Percentiles rank a stretch among this genome's conserved stretches.
Conservation (phyloP, 2,888 invertebrate genomes). For the Watsonalla binaria region DNA sequence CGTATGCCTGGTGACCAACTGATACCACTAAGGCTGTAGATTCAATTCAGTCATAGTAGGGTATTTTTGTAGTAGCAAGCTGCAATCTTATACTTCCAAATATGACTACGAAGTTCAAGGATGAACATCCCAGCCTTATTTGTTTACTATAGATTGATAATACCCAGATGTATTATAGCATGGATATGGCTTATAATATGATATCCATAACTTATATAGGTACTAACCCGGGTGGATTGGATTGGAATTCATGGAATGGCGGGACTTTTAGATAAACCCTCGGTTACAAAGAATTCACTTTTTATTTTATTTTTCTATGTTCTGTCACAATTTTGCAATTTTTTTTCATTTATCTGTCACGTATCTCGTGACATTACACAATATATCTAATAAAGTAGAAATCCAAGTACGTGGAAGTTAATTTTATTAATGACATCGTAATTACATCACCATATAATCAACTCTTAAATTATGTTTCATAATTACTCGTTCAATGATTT, state of each 20-base stretch:
- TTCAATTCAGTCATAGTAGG: too few species aligned
- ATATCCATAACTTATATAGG: too few species aligned
- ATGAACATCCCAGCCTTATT: too few species aligned
- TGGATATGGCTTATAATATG: too few species aligned
- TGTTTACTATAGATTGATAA: too few species aligned
- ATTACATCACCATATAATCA: conserved; percentile 66
- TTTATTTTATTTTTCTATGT: conserved; percentile 73
- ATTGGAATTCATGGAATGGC: conserved; percentile 1
- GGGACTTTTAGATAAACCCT: conserved; percentile 49
- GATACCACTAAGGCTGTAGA: too few species aligned
- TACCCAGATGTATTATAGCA: too few species aligned
- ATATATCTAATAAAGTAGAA: conserved; percentile 73
- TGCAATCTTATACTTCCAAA: too few species aligned
- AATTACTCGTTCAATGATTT: conserved; percentile 66
- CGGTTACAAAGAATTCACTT: conserved; percentile 73
- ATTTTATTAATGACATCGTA: conserved; percentile 73
- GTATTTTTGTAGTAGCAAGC: too few species aligned
- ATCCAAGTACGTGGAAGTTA: conserved; percentile 72
- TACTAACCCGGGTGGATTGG: neutral
- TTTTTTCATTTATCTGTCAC: conserved; percentile 70
- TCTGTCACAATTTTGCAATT: conserved; percentile 76
- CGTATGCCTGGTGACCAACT: too few species aligned
- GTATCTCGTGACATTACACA: conserved; percentile 66
- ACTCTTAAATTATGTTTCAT: conserved; percentile 69
- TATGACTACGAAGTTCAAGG: too few species aligned